A percentile compares a stretch with the other conserved stretches of the same genome.
phyloP scores from a whole-genome alignment of 2,797 vertebrate species.

The Microctenopoma steveboyesi region DNA sequence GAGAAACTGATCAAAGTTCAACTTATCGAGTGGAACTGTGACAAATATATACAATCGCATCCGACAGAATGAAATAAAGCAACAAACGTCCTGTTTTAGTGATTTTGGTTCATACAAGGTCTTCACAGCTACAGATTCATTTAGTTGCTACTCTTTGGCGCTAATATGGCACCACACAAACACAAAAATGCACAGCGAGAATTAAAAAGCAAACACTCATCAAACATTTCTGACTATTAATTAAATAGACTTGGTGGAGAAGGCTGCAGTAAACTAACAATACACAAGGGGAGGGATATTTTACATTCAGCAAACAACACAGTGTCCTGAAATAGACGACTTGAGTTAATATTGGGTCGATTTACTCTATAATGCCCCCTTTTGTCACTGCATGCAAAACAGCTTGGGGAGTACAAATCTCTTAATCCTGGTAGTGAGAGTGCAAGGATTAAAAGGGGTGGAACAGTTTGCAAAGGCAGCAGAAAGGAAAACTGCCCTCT shows the following conservation, averaged over 20 bases:
- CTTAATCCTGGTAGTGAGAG: conserved; percentile 82
- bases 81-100: conserved; percentile 34
- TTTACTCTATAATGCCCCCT: conserved; percentile 68
- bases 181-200: conserved; percentile 15
- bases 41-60: conserved; percentile 36
- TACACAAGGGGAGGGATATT: conserved; percentile 29
- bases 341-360: conserved; percentile 65
- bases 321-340: conserved; percentile 64
- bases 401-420: conserved; percentile 79
- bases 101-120: conserved; percentile 38
- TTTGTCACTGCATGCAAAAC: conserved; percentile 78
- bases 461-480: conserved; percentile 77
- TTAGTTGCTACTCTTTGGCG: conserved; percentile 28
- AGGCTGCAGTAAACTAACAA: conserved; percentile 46
- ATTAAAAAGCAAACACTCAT: conserved; percentile 44
- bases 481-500: conserved; percentile 75
- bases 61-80: conserved; percentile 16
- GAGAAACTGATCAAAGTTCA: conserved; percentile 49
- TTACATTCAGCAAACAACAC: conserved; percentile 66
- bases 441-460: conserved; percentile 76
- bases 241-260: conserved; percentile 29
- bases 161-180: conserved; percentile 35
- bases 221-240: conserved; percentile 48
- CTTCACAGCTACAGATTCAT: conserved; percentile 45
- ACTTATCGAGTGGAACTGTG: conserved; percentile 1